Percentiles rank a stretch among this genome's conserved stretches.
phyloP scores from a whole-genome alignment of 2,888 invertebrate species.

The Limnephilus marmoratus region DNA sequence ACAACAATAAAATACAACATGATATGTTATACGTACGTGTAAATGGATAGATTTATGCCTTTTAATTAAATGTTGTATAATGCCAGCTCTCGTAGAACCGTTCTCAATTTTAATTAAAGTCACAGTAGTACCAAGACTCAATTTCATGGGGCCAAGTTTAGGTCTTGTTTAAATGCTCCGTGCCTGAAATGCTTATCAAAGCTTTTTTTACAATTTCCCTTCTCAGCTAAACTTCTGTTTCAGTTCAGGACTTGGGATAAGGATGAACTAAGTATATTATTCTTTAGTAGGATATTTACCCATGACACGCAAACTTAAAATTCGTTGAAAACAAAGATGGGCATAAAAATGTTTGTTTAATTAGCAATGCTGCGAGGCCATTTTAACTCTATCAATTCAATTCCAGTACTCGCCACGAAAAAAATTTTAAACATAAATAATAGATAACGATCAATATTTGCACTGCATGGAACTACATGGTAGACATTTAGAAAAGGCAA shows the following conservation, averaged over 20 bases:
- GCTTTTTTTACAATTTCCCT: slow-evolving; percentile 33
- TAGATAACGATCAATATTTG: no score
- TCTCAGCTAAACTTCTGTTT: background rate
- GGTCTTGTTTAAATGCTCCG: slow-evolving; percentile 54
- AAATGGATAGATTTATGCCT: slow-evolving; percentile 61
- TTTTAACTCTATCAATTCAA: background rate
- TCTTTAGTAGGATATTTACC: background rate
- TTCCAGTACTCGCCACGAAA: no score
- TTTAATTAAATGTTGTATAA: slow-evolving; percentile 64
- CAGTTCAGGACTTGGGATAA: background rate
- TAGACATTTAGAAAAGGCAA: no score
- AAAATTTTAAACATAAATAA: no score
- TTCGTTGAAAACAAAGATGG: background rate
- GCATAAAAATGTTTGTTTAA: background rate
- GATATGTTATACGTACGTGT: background rate
- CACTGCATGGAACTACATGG: no score
- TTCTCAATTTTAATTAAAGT: slow-evolving; percentile 64
- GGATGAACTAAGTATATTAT: background rate
- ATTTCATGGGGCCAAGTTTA: slow-evolving; percentile 58
- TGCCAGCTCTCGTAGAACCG: slow-evolving; percentile 56
- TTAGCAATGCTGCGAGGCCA: background rate
- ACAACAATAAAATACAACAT: background rate
- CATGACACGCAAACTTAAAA: background rate
- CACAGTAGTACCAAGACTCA: slow-evolving; percentile 55
- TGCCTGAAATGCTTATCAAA: slow-evolving; percentile 57